These are phyloP conservation scores for Cepaea nemoralis DNA, from an alignment of 1,140 invertebrate genomes.

Conservation along the genomic window DNA sequence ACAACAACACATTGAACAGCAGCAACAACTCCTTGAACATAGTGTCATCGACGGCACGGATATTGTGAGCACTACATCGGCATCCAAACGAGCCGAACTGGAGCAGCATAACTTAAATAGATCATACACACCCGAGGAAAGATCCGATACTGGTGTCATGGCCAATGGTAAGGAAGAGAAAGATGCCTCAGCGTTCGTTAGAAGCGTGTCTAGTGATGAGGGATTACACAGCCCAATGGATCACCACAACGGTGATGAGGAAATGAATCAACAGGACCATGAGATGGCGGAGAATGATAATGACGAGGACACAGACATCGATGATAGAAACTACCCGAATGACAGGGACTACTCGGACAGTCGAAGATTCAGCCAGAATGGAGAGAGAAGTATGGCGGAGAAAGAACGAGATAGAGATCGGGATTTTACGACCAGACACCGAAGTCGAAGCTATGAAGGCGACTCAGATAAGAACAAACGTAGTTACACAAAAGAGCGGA, in stretches of 20 bases:
- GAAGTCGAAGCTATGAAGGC: conserved; percentile 51
- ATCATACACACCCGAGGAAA: conserved; percentile 10
- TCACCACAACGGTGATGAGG: conserved; percentile 18
- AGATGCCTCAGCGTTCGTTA: conserved; percentile 6
- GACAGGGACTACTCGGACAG: neutral
- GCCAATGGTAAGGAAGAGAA: conserved; percentile 1
- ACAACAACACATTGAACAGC: neutral
- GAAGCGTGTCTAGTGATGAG: conserved; percentile 44
- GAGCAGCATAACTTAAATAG: neutral
- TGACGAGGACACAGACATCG: conserved; percentile 27
- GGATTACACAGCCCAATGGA: conserved; percentile 44
- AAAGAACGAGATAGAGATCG: neutral
- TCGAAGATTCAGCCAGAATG: conserved; percentile 11
- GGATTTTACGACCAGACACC: conserved; percentile 31
- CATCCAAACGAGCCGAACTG: conserved; percentile 1
- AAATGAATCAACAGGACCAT: neutral
- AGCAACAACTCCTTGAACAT: neutral
- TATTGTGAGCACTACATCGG: conserved; percentile 34
- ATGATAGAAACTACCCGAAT: neutral
- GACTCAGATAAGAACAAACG: neutral
- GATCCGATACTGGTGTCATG: conserved; percentile 4
- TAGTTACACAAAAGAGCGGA: neutral
- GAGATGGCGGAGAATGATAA: conserved; percentile 23
- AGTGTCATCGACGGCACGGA: conserved; percentile 18
- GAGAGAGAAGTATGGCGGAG: neutral